Evolutionary conservation across 2,888 invertebrate species (phyloP), one percentile per base, ranked within the genome.

Genomic region (Melanchra persicariae): DNA sequence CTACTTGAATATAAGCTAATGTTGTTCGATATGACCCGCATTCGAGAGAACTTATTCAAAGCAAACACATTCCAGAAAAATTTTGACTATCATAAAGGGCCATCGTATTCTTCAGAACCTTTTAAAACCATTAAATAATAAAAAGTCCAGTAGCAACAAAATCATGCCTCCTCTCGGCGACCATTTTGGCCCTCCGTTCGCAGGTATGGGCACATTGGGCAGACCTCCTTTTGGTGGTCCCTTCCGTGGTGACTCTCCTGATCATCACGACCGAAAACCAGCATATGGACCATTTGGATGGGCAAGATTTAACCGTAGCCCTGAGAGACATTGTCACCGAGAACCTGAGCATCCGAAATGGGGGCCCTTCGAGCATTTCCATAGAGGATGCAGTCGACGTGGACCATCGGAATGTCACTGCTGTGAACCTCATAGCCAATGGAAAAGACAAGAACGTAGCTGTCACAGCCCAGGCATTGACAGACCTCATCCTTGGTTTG

Each of bases 171-270:
- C 58, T 24, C 68, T 77, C 10, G 40, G 47, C 7, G 19, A 45
- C 6, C 24, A 51, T 68, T 54, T 59, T 59, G 69, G 22, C 5
- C 55, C 66, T 4, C 58, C 67, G 6, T 73, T 76, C 19, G 58
- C 77, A 17, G 73, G 77, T 26, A 76, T 73, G 75, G 34, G 54
- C 24, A 65, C 54, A 65, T 17, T 73, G 75, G 34, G 54, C 24
- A 65, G 66, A 65, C n/a, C 75, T 6, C 12, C 74, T 7, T 49
- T 34, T 22, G 34, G 24, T 3, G 49, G 76, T 49, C 55, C 55
- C 1, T 57, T 66, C 55, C 40, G 47, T 40, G 40, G 47, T 10
- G 55, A 75, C 0, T 12, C 22, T 30, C n/a, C 54, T 24, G 37
- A 63, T 75, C 30, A 55, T 15, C 6, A 66, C 3, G 2, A 1